phyloP scores from a whole-genome alignment of 1,140 invertebrate species.

The Conopomorpha cramerella region DNA sequence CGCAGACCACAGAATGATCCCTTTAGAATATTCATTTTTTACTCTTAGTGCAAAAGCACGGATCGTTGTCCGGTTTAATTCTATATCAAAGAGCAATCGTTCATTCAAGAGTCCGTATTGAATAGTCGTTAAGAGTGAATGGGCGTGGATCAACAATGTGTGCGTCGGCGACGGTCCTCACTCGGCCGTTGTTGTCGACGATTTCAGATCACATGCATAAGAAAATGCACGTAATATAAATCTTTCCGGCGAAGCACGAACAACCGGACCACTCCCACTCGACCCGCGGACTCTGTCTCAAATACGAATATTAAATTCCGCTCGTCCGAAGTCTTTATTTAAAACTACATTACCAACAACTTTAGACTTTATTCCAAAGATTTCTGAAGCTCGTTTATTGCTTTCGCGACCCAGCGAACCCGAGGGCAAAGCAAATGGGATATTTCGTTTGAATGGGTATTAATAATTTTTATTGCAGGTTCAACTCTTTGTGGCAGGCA shows the following conservation, averaged over 20 bases:
- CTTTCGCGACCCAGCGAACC: conserved; percentile 5
- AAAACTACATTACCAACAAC: conserved; percentile 21
- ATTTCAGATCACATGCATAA: conserved; percentile 54
- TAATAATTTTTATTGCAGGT: conserved; percentile 56
- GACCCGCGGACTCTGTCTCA: conserved; percentile 26
- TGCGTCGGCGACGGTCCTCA: conserved; percentile 13
- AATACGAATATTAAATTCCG: conserved; percentile 59
- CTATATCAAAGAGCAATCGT: conserved; percentile 54
- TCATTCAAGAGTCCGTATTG: conserved; percentile 51
- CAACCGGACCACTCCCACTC: conserved; percentile 50
- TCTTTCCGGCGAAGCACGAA: conserved; percentile 54
- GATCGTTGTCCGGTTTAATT: conserved; percentile 42
- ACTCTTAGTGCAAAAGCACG: conserved; percentile 24
- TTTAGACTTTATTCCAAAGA: conserved; percentile 32
- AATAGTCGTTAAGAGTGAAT: conserved; percentile 48
- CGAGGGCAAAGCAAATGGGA: conserved; percentile 17
- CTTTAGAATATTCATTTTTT: conserved; percentile 55
- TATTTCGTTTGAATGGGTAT: conserved; percentile 39
- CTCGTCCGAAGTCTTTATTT: conserved; percentile 50
- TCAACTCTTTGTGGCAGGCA: conserved; percentile 39
- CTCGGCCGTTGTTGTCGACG: conserved; percentile 27
- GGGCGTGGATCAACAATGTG: conserved; percentile 45
- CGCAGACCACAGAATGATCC: too few species aligned
- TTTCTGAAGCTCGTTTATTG: conserved; percentile 21
- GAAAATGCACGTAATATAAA: conserved; percentile 58